Evolutionary conservation across 2,113 vertebrate genomes (phyloP), one percentile per base, ranked within the genome.

Genomic region (Pedionomus torquatus): DNA sequence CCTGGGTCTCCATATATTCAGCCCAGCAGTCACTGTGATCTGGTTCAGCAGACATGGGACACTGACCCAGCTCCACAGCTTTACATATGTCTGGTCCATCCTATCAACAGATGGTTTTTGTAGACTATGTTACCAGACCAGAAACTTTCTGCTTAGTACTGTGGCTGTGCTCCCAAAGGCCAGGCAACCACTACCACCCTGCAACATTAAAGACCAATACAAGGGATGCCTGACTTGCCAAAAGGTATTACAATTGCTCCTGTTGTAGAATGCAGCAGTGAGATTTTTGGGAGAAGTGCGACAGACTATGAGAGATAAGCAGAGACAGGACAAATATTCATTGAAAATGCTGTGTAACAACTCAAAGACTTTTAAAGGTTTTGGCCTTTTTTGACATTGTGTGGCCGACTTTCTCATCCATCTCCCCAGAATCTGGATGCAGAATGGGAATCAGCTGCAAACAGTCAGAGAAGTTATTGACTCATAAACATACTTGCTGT

Each of bases 1-100:
- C 11, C 18, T 75, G 39, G 5, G 19, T 75, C 20, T 87, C 46
- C 44, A 35, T 23, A 80, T 44, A 52, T 52, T 74, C 69, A 81
- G 11, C 7, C 15, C 39, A 80, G 23, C 3, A 48, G 60, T 18
- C 46, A 54, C 6, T 2, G 0, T 14, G 20, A n/a, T n/a, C 84
- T 51, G 46, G 31, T 74, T 35, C 43, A 66, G 12, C 25, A 57
- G 28, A n/a, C 9, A 61, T 6, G 11, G 58, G 25, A 87, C 31
- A 48, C 9, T 51, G 44, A 58, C 4, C 33, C 21, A 87, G 5
- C 44, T 78, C 49, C 41, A 39, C 17, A 90, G 5, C 15, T 54
- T 76, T 28, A 44, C 41, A 44, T 0, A 0, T 1, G 0, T 23
- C 48, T 72, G 21, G 33, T 39, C 28, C 20, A 24, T 28, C 16